A percentile compares a stretch with the other conserved stretches of the same genome.
Conservation (phyloP, 2,888 invertebrate genomes). For the Tineola bisselliella region DNA sequence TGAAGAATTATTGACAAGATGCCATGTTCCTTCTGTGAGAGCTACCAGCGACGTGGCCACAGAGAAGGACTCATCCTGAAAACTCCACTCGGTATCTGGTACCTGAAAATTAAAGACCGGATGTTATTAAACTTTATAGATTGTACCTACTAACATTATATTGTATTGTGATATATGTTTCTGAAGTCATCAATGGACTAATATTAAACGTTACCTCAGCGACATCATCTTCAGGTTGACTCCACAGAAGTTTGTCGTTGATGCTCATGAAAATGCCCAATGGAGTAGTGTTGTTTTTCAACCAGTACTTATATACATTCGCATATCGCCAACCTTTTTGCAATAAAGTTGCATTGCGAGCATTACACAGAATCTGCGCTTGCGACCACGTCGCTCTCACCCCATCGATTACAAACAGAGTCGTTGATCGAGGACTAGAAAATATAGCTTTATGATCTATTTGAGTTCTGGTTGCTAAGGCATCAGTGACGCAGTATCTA, state of each 20-base stretch:
- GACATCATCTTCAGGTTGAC: slow-evolving; percentile 27
- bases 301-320: slow-evolving; percentile 32
- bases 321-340: slow-evolving; percentile 54
- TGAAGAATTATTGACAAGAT: slow-evolving; percentile 38
- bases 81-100: slow-evolving; percentile 35
- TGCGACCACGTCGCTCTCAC: slow-evolving; percentile 52
- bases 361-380: slow-evolving; percentile 37
- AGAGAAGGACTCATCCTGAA: slow-evolving; percentile 21
- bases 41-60: slow-evolving; percentile 31
- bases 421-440: too few relatives aligned
- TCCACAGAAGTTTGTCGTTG: slow-evolving; percentile 27
- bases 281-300: slow-evolving; percentile 27
- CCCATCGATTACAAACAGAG: background rate
- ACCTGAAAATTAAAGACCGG: slow-evolving; percentile 30
- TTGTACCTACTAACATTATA: too few relatives aligned
- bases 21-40: slow-evolving; percentile 38
- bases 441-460: too few relatives aligned
- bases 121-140: too few relatives aligned
- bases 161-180: too few relatives aligned
- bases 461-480: too few relatives aligned
- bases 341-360: slow-evolving; percentile 36
- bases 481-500: slow-evolving; percentile 42
- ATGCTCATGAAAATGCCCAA: slow-evolving; percentile 35
- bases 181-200: background rate
- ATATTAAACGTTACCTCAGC: slow-evolving; percentile 24